Base-by-base conservation (phyloP, 2,888 invertebrate genomes). In the Sinelater perroti region DNA sequence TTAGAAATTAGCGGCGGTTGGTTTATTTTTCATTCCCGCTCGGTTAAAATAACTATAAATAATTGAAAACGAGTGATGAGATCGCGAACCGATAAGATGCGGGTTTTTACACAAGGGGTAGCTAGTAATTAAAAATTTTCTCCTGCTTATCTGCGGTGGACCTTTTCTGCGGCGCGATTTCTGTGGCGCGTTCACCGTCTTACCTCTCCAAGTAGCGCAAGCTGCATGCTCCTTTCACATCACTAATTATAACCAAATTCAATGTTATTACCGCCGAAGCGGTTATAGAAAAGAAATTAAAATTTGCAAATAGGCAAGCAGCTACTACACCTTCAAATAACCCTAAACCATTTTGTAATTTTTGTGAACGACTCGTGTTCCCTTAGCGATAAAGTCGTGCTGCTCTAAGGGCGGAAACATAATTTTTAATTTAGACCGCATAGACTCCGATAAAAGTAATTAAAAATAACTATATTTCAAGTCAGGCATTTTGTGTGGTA, bases 41-140 rank as follows among this genome's bases (percentile, higher is more conserved):
- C 70, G 69, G 67, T 70, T 72, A 70, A 72, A 73, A 73, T 72
- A 75, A 74, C 75, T 74, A 75, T 76, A 76, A 76, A 76, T 76
- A 75, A 76, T 75, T 75, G 73, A 75, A 72, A 72, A 71, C 72
- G 71, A 66, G 70, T 71, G 72, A 73, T 72, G 71, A 71, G 72
- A 72, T 72, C 72, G 68, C 64, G 56, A 67, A 66, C 67, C 65
- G 68, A 70, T 70, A 72, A 72, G 72, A 70, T 67, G 67, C 65
- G 57, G 56, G 54, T 71, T 70, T 69, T 66, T 63, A 38, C 57
- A 50, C 52, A 49, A 38, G 51, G 49, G 53, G 53, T 54, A 50
- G 52, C 47, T 59, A 51, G 62, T 62, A 62, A 60, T 62, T 60
- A 62, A 62, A 62, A 62, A 62, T 62, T 62, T 62, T 62, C 62